Evolutionary conservation across 2,888 invertebrate genomes (phyloP), one percentile per base, ranked within the genome.

Genomic region (Gryllus longicercus): DNA sequence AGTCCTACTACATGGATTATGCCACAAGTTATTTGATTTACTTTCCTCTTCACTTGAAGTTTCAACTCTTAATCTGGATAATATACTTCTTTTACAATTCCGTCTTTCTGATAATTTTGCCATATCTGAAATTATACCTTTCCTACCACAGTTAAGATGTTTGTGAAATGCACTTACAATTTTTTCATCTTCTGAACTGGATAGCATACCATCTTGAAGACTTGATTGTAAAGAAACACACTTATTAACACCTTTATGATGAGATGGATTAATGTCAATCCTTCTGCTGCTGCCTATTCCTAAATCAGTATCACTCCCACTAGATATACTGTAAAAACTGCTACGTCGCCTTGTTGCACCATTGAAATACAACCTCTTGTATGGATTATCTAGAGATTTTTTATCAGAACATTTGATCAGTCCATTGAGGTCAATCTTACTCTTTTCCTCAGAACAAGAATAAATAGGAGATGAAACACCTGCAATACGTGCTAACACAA

Each of bases 301-400:
- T 84, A 81, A 81, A 83, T 84, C 76, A 82, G 84, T 78, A 84
- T 84, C 77, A 83, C 84, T 85, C 75, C 88, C 88, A 77, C 89
- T 89, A 21, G 90, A 89, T 82, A 89, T 85, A 85, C 93, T 92
- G 84, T 91, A 92, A 38, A 38, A 38, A 51, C 89, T 90, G 84
- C 91, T 90, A 82, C 92, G 89, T 82, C 92, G 89, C 83, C 90
- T 88, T 51, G 92, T 88, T 75, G 91, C 91, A 77, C 95, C 94
- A 86, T 95, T 95, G 79, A 94, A 91, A 86, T 94, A 95, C 83
- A 92, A 89, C 86, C 93, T 93, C 86, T 93, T 94, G 84, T 93
- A 93, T 3, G 93, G 92, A 87, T 93, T 93, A 79, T 91, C 88
- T 11, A 86, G 79, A 21, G 80, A 84, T 63, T 87, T 85, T 84